phyloP scores from a whole-genome alignment of 2,888 invertebrate genomes.

The Arrhopalites spinosus region DNA sequence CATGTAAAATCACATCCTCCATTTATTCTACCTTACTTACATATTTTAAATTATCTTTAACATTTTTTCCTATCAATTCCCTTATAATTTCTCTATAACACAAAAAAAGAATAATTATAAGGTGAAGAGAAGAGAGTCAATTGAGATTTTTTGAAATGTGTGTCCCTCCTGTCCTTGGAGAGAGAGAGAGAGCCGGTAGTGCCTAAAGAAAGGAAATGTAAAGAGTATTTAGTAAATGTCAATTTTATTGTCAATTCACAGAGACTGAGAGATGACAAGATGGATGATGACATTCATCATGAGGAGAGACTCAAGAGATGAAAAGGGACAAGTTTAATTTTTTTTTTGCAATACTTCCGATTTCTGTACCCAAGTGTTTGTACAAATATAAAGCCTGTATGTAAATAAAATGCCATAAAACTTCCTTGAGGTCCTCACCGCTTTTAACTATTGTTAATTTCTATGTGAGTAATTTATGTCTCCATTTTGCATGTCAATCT shows the following conservation, averaged over 20 bases:
- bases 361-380: not conserved
- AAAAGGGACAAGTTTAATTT: not conserved
- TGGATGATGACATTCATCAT: not conserved
- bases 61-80: too few relatives aligned
- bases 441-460: too few relatives aligned
- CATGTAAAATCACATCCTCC: too few relatives aligned
- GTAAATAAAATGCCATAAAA: not conserved
- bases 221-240: not conserved
- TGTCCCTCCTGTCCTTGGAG: too few relatives aligned
- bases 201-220: not conserved
- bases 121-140: not conserved
- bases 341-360: not conserved
- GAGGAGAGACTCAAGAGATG: not conserved
- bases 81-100: too few relatives aligned
- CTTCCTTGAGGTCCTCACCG: not conserved
- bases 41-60: too few relatives aligned
- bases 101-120: not conserved
- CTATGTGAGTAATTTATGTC: too few relatives aligned
- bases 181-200: too few relatives aligned
- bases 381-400: not conserved
- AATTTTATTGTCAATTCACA: not conserved
- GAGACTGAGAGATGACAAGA: not conserved
- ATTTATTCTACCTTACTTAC: not conserved
- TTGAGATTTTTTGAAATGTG: not conserved
- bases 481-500: too few relatives aligned